Evolutionary conservation across 1,140 invertebrate species (phyloP), one percentile per base, ranked within the genome.

Genomic region (Pseudoatta argentina): DNA sequence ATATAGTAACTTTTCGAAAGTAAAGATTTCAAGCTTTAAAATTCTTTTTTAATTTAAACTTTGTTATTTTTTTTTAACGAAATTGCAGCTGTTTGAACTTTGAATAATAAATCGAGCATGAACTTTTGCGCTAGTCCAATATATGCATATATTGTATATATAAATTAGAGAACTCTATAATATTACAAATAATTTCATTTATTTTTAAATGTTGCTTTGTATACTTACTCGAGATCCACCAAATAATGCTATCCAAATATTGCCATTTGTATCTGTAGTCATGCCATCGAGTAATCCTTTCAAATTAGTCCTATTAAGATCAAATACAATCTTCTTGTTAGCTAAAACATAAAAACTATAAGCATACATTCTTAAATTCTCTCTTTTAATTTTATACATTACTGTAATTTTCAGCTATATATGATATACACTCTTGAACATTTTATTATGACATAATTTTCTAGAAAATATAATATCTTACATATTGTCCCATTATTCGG

Each of bases 241-340:
- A 71, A 95, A 97, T 67, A 96, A 91, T 7, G 97, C 96, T 21
- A 97, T 94, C 97, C 97, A 97, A 0, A 97, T 91, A 91, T 97
- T 96, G 21, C 96, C 97, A 77, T 96, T 89, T 8, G 91, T 93
- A 92, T 97, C 97, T 48, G 97, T 97, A 0, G 97, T 97, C 97
- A 97, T 97, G 30, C 97, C 97, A 92, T 97, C 97, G 0, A 97
- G 97, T 27, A 96, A 87, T 1, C 96, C 96, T 14, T 88, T 63
- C 1, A 96, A 77, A 48, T 95, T 93, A 61, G 95, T 94, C 8
- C 91, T 75, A 14, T 75, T 66, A 0, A 94, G 16, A 59, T 94
- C 90, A 30, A 93, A 94, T 10, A 93, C 24, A 1, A 89, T 78
- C 44, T 63, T 93, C 59, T 73, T 92, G n/a, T 94, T 92, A 24